Conservation (phyloP, 2,797 vertebrate genomes). For the Australoheros facetus region DNA sequence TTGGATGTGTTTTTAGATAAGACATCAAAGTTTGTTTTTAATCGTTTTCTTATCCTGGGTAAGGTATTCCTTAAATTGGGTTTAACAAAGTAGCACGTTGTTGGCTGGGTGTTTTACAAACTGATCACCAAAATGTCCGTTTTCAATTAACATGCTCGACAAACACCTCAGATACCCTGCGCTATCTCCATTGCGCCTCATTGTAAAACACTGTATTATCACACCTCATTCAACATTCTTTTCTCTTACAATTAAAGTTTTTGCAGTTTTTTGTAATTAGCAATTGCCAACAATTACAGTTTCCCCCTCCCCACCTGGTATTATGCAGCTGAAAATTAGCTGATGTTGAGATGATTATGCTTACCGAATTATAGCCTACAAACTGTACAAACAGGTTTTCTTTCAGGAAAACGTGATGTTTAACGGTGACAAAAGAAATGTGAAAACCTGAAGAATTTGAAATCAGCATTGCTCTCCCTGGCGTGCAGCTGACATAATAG, state of each 20-base stretch:
- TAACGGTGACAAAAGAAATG: neutral
- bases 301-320: neutral
- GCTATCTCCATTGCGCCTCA: neutral
- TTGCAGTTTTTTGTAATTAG: neutral
- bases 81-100: neutral
- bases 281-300: neutral
- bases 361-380: neutral
- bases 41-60: slow-evolving; percentile 15
- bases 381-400: neutral
- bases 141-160: neutral
- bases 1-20: slow-evolving; percentile 17
- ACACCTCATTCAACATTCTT: no score
- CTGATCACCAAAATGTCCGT: neutral
- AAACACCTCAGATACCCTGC: neutral
- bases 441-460: slow-evolving; percentile 2
- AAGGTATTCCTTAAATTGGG: slow-evolving; percentile 1
- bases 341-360: neutral
- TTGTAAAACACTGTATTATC: neutral
- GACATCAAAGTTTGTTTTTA: slow-evolving; percentile 21
- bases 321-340: neutral
- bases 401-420: neutral
- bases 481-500: neutral
- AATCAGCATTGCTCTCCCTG: neutral
- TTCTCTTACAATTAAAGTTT: no score
- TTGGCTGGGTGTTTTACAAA: neutral